phyloP scores from a whole-genome alignment of 2,113 vertebrate genomes.

The Petrocephalus microphthalmus region DNA sequence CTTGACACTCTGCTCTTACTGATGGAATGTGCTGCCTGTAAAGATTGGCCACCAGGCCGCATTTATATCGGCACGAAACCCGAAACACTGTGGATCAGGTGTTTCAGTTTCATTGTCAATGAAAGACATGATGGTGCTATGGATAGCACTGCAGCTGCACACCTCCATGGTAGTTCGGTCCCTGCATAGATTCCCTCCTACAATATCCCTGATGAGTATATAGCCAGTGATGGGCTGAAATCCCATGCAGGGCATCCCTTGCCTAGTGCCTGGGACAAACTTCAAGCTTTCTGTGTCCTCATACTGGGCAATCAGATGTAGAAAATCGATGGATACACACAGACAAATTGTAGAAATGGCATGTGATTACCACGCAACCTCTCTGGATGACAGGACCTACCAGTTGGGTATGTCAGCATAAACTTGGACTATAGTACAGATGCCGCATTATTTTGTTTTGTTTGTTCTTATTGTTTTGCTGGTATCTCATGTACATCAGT shows the following conservation, averaged over 20 bases:
- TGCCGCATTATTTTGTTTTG: not conserved
- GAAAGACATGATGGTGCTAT: not conserved
- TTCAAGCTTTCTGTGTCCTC: not conserved
- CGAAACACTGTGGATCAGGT: not conserved
- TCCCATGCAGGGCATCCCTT: not conserved
- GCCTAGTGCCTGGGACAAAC: not conserved
- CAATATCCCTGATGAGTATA: not conserved
- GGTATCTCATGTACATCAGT: not conserved
- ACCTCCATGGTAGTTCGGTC: not conserved
- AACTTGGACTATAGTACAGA: not conserved
- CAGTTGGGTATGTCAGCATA: not conserved
- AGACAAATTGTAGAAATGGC: not conserved
- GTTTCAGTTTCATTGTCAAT: not conserved
- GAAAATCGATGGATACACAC: not conserved
- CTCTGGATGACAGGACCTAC: not conserved
- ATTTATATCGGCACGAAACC: not conserved
- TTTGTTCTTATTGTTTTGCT: not conserved
- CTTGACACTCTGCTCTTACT: not conserved
- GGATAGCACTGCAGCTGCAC: not conserved
- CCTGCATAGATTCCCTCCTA: not conserved
- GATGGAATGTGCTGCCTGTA: not conserved
- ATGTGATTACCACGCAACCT: not conserved
- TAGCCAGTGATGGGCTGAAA: not conserved
- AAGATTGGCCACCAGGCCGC: not conserved
- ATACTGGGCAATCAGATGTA: not conserved